phyloP scores from a whole-genome alignment of 2,888 invertebrate genomes.

The Tenthredo notha region DNA sequence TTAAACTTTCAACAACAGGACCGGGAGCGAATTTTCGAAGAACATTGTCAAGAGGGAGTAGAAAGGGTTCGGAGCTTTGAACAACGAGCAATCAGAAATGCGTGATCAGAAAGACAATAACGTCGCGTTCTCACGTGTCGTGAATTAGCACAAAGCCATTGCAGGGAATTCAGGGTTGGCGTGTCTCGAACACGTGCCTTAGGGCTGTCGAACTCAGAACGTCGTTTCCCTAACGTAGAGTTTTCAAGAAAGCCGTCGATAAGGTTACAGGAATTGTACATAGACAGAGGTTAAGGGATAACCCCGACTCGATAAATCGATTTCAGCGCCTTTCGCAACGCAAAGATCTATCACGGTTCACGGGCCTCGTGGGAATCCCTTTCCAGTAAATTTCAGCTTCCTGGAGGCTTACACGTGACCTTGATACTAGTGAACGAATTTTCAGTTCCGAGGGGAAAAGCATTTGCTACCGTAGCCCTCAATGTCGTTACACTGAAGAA shows the following conservation, averaged over 20 bases:
- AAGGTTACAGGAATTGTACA: neutral
- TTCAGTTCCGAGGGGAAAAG: neutral
- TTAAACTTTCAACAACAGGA: conserved; percentile 29
- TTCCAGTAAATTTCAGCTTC: conserved; percentile 24
- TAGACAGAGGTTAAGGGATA: neutral
- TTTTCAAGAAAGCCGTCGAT: conserved; percentile 24
- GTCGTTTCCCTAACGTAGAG: conserved; percentile 14
- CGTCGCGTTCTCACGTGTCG: conserved; percentile 3
- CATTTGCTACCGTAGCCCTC: neutral
- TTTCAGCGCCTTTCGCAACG: conserved; percentile 32
- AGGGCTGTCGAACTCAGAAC: conserved; percentile 6
- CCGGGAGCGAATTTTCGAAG: neutral
- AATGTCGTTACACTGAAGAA: neutral
- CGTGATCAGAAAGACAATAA: conserved; percentile 65
- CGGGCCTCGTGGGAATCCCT: conserved; percentile 24
- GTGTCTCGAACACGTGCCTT: neutral
- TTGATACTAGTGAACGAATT: conserved; percentile 48
- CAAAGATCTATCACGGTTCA: conserved; percentile 40
- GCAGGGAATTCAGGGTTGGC: neutral
- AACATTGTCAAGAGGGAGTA: neutral
- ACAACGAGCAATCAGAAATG: conserved; percentile 63
- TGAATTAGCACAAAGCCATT: conserved; percentile 41
- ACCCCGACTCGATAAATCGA: conserved; percentile 43
- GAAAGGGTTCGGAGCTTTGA: conserved; percentile 28
- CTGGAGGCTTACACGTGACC: conserved; percentile 26